Base-by-base conservation (phyloP, 2,113 vertebrate species). In the Zootoca vivipara region DNA sequence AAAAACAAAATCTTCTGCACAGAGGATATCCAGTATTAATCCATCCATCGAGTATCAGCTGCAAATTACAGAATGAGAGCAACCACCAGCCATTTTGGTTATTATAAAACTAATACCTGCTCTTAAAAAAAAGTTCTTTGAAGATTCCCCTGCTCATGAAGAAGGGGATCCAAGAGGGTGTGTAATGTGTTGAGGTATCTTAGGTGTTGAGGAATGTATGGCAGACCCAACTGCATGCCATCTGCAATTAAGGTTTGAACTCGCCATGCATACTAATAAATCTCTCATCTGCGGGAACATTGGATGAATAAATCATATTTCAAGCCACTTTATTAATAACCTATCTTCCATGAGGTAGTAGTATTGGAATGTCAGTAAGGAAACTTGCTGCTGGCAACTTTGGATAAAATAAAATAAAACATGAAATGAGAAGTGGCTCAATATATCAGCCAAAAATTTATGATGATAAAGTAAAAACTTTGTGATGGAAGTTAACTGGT, bases 171-270 rank as follows among this genome's bases (percentile, higher is more conserved):
- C n/a, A 56, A 75, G 24, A 87, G 52, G 52, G 89, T 78, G 56
- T 64, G 12, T n/a, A 6, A 26, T 15, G 26, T 1, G 1, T 83
- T 52, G 10, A 52, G 77, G 8, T 90, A 81, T 90, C 79, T 83
- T 73, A 75, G 9, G 4, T 83, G 22, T 74, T 92, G 83, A 75
- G 56, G 85, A 93, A 93, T 67, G 89, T 87, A 90, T 30, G 9
- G 64, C 52, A 91, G 67, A 42, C 72, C 3, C 80, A 62, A 28
- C 64, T 0, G 0, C 65, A 74, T 0, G 5, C 67, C 0, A 1
- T 64, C 83, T 89, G 77, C 20, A 83, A 52, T 85, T 78, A 1
- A 0, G 65, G n/a, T 94, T 91, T 80, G 89, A 80, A 89, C 62
- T 56, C 28, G 8, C 0, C 3, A 30, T 58, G 38, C 40, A 62